Percentiles rank a stretch among this genome's conserved stretches.
Conservation (phyloP, 2,888 invertebrate genomes). For the Parapristionchus giblindavisi region DNA sequence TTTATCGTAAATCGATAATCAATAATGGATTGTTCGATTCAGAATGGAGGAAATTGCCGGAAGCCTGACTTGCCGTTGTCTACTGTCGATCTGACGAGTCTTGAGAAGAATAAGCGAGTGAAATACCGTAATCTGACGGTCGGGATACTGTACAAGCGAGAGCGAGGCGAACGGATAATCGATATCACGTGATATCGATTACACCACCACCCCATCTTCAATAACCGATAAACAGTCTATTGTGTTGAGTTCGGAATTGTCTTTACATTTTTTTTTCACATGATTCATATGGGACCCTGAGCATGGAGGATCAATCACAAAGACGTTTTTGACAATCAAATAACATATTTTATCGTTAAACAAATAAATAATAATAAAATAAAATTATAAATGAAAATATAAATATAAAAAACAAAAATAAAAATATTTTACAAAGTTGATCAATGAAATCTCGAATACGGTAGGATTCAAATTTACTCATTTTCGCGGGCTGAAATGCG, state of each 20-base stretch:
- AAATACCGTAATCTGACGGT: not conserved
- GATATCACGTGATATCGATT: slow-evolving; percentile 7
- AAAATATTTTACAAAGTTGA: not conserved
- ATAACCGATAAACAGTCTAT: not conserved
- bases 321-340: not conserved
- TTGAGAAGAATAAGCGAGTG: not conserved
- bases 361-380: not conserved
- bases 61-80: not conserved
- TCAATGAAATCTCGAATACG: not conserved
- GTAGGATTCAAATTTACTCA: slow-evolving; percentile 3
- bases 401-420: not conserved
- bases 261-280: too few species aligned
- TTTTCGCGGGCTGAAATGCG: slow-evolving; percentile 1
- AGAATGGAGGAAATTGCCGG: slow-evolving; percentile 11
- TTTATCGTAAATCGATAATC: not conserved
- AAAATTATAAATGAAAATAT: not conserved
- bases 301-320: too few species aligned
- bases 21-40: too few species aligned
- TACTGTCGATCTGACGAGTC: not conserved
- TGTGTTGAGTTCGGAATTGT: too few species aligned
- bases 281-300: too few species aligned
- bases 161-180: not conserved
- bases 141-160: slow-evolving; percentile 15
- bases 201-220: too few species aligned
- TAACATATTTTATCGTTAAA: not conserved